Evolutionary conservation across 2,113 vertebrate genomes (phyloP), one percentile per base, ranked within the genome.

Genomic region (Lepidothrix coronata): DNA sequence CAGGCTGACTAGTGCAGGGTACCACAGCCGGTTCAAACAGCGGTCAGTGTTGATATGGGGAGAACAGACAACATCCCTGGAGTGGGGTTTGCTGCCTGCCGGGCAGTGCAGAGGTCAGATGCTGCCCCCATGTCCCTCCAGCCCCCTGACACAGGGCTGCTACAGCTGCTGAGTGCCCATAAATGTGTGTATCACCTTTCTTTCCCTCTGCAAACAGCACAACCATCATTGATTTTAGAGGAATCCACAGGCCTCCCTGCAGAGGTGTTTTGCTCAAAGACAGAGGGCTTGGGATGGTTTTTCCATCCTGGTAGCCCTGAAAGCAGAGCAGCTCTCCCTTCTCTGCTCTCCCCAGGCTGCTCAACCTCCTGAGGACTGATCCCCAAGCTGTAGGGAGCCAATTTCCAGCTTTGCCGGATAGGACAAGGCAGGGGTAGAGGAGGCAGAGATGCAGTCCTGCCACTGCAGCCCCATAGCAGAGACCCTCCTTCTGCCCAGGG

Each of bases 211-310:
- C 90, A 77, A 95, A 88, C 74, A 95, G 84, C 25, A 49, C 84
- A 95, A 93, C 87, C 88, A 91, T 68, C 72, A 97, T 85, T 97
- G 97, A 97, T 97, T 96, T 96, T 95, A 84, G 91, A 97, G 92
- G 96, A 94, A 84, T 76, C 66, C 1, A 5, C 84, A 83, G 77
- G 74, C 66, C 70, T 92, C 59, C 88, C 84, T 16, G 6, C 95
- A 96, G 76, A 94, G 72, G 54, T 83, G 74, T 96, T 97, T 96
- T 88, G 84, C 74, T 83, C 89, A 85, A 88, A 91, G 81, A 74
- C 85, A 96, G 71, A 88, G 95, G 81, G 55, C 83, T 93, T 67
- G 66, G 95, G 52, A 72, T 75, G 25, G 13, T 91, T 94, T 96
- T 83, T 85, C 75, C 85, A 91, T 44, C 31, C 91, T 16, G 16